These are phyloP conservation scores for Sebastes aleutianus DNA, from an alignment of 2,797 vertebrate genomes.

Conservation along the genomic window DNA sequence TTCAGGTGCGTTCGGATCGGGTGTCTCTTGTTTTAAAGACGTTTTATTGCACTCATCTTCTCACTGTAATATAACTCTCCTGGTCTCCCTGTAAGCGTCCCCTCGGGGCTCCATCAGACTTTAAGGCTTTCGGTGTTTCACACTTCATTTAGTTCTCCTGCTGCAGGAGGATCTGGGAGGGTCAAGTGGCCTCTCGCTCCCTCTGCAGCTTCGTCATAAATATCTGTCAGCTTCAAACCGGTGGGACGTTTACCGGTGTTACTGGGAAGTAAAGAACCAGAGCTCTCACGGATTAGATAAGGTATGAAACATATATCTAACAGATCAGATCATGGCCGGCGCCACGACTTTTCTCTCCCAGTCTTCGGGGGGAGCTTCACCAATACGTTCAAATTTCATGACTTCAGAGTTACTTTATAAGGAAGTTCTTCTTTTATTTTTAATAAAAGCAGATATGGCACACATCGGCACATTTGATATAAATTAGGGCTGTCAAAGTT, in stretches of 20 bases:
- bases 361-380: no score
- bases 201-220: neutral
- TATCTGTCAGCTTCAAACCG: neutral
- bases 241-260: neutral
- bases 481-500: no score
- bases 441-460: neutral
- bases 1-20: no score
- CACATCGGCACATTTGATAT: neutral
- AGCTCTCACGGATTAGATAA: no score
- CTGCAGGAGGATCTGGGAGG: slow-evolving; percentile 2
- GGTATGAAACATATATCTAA: no score
- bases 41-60: neutral
- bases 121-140: slow-evolving; percentile 13
- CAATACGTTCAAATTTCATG: no score
- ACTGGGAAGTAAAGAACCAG: neutral
- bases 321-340: no score
- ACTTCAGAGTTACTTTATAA: neutral
- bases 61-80: neutral
- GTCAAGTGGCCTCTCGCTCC: neutral
- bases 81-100: neutral
- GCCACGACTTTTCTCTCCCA: no score
- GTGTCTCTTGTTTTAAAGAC: neutral
- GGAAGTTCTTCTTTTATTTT: neutral
- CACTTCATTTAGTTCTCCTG: neutral
- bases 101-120: neutral